Conservation (phyloP, 2,113 vertebrate genomes). For the Elanus axillaris region DNA sequence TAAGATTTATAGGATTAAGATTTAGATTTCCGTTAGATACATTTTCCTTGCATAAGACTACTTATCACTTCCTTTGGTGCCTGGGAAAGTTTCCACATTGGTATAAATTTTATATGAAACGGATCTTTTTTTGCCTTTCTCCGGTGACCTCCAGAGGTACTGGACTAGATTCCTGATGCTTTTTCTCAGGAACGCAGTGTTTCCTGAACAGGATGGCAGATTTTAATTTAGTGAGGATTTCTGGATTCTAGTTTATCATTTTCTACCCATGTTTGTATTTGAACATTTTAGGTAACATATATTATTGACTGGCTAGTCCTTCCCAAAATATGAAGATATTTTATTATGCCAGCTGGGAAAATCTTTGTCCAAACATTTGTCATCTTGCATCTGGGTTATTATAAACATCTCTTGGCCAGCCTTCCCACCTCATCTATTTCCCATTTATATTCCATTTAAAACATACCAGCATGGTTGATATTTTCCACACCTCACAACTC, state of each 20-base stretch:
- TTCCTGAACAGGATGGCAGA: background rate
- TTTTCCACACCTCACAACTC: background rate
- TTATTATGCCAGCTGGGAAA: background rate
- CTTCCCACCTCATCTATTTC: background rate
- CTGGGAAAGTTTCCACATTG: background rate
- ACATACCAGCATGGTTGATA: background rate
- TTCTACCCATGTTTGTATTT: background rate
- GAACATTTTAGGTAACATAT: background rate
- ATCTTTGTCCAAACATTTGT: background rate
- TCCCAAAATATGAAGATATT: background rate
- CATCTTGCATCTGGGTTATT: background rate
- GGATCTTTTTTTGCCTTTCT: background rate
- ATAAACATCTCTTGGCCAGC: background rate
- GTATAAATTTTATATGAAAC: background rate
- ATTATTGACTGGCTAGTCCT: background rate
- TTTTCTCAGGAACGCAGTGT: background rate
- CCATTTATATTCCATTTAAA: background rate
- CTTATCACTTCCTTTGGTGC: background rate
- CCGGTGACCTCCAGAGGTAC: background rate
- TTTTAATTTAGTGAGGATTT: background rate
- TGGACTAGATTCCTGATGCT: background rate
- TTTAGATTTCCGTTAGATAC: background rate
- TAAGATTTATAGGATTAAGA: background rate
- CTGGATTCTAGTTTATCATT: background rate
- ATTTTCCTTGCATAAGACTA: background rate